Conservation (phyloP, 2,888 invertebrate genomes). For the Hypomecis punctinalis region DNA sequence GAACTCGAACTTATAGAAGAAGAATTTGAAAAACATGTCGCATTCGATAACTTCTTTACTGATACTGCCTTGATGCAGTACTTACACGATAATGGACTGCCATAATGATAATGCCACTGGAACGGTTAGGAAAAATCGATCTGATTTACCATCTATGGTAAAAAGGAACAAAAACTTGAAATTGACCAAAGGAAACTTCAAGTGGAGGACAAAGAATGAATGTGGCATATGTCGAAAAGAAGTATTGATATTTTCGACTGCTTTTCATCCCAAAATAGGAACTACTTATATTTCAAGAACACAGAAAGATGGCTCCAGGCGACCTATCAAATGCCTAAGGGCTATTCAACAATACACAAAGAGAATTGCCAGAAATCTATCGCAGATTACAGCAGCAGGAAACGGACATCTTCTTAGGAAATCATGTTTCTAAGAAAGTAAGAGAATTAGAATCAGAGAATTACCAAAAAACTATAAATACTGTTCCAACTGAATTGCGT, state of each 20-base stretch:
- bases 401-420: slow-evolving; percentile 24
- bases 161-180: slow-evolving; percentile 28
- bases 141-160: slow-evolving; percentile 31
- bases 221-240: background rate
- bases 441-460: slow-evolving; percentile 30
- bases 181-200: background rate
- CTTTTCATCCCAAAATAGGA: too few relatives aligned
- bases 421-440: slow-evolving; percentile 27
- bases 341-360: too few relatives aligned
- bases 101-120: slow-evolving; percentile 41
- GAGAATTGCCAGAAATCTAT: slow-evolving; percentile 42
- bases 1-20: slow-evolving; percentile 25
- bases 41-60: slow-evolving; percentile 41
- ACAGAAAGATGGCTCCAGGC: too few relatives aligned
- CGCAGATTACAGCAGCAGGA: slow-evolving; percentile 27
- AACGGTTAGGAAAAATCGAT: slow-evolving; percentile 42
- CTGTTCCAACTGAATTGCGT: slow-evolving; percentile 42
- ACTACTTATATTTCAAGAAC: too few relatives aligned
- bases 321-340: too few relatives aligned
- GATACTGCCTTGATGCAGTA: slow-evolving; percentile 30
- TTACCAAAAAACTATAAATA: slow-evolving; percentile 36
- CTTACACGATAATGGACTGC: slow-evolving; percentile 23
- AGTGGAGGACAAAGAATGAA: background rate
- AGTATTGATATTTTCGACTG: too few relatives aligned
- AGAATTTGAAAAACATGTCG: slow-evolving; percentile 27